A percentile compares a stretch with the other conserved stretches of the same genome.
Conservation (phyloP, 2,888 invertebrate genomes). For the Orthosia gracilis region DNA sequence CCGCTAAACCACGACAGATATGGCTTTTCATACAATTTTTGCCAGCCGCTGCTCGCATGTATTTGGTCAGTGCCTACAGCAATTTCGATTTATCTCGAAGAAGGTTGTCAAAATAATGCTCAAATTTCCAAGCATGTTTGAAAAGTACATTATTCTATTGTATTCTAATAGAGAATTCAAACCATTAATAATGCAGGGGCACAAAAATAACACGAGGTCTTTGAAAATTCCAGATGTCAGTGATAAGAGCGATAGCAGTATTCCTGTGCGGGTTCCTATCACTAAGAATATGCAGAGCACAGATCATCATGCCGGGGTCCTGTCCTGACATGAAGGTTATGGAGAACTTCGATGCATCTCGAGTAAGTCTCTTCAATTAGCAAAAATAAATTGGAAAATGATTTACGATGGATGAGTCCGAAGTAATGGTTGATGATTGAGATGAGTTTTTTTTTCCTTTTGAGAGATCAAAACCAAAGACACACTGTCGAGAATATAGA, state of each 20-base stretch:
- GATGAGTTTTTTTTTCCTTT: no score
- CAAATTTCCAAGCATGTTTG: no score
- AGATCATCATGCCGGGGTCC: slow-evolving; percentile 92
- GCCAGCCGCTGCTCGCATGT: no score
- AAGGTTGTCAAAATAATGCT: no score
- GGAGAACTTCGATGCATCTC: slow-evolving; percentile 90
- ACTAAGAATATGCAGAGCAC: slow-evolving; percentile 79
- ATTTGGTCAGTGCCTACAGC: no score
- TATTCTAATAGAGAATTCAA: neutral
- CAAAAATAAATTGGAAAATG: neutral
- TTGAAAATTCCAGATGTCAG: slow-evolving; percentile 82
- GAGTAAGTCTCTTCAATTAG: slow-evolving; percentile 82
- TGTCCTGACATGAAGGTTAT: slow-evolving; percentile 92
- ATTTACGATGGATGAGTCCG: neutral
- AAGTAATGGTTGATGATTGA: no score
- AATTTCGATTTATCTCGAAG: no score
- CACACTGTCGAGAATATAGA: no score
- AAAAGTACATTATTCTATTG: no score
- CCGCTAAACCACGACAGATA: no score
- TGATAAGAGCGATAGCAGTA: slow-evolving; percentile 82
- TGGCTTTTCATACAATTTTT: no score
- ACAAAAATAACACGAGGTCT: neutral
- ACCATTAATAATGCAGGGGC: neutral
- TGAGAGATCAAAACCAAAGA: no score
- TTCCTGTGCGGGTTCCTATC: slow-evolving; percentile 83